Conservation (phyloP, 2,797 vertebrate species). For the Smutsia temminckii region DNA sequence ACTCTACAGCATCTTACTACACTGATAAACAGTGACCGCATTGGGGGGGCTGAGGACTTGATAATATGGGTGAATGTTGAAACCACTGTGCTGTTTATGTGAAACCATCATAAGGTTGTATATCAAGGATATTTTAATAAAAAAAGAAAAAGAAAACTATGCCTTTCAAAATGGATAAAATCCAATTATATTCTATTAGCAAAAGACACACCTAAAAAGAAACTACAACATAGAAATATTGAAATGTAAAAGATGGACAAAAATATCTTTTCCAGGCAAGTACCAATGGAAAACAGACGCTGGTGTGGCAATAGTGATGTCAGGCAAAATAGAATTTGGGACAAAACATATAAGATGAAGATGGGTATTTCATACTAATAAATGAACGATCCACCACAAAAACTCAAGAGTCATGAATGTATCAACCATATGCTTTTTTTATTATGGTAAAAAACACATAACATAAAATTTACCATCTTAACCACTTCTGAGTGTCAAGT, state of each 20-base stretch:
- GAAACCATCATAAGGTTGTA: too few relatives aligned
- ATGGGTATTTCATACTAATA: background rate
- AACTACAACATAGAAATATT: background rate
- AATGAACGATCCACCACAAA: background rate
- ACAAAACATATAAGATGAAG: background rate
- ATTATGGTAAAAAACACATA: background rate
- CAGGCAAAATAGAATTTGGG: background rate
- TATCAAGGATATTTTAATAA: too few relatives aligned
- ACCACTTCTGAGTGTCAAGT: background rate
- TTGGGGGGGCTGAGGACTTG: too few relatives aligned
- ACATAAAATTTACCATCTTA: background rate
- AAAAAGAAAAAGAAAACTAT: too few relatives aligned
- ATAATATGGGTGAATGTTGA: too few relatives aligned
- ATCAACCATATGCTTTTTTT: background rate
- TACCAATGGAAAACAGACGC: background rate
- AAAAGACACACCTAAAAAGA: background rate
- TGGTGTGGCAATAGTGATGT: too few relatives aligned
- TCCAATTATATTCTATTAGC: background rate
- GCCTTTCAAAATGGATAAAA: background rate
- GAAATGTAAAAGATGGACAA: background rate
- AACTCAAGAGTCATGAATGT: background rate
- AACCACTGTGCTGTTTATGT: too few relatives aligned
- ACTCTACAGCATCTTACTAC: too few relatives aligned
- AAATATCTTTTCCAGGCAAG: background rate
- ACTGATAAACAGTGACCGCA: too few relatives aligned